Base-by-base conservation (phyloP, 2,888 invertebrate genomes). In the Odontothrips loti region DNA sequence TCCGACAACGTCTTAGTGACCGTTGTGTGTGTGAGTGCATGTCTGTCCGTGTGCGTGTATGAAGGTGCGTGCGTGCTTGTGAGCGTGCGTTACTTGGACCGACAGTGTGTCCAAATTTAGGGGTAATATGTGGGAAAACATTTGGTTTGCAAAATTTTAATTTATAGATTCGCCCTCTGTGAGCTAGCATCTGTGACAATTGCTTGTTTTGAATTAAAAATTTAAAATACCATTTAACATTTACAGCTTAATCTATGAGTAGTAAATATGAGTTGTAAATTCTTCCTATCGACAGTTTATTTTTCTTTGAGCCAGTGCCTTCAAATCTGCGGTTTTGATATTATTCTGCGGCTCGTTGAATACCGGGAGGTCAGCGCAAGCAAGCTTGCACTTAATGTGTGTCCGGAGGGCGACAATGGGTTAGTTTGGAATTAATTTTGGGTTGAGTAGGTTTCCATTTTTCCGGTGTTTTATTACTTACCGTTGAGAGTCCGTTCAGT, bases 391-490 rank as follows among this genome's bases (percentile, higher is more conserved):
- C 11, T 17, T 11, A 51, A 51, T 51, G 58, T 17, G 4, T 27
- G 10, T 75, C 8, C 23, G 0, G n/a, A 75, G 68, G n/a, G 68
- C 23, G 68, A 27, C 12, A 75, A 10, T 27, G 68, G n/a, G 12
- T 9, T n/a, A 10, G 23, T 9, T 75, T 75, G 6, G 15, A 58
- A 58, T 23, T 75, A 27, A 12, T 75, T 2, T 75, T 58, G 68
- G 23, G 27, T 75, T 75, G 68, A 27, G 27, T 1, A 11, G 10
- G 23, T 75, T 75, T 27, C 27, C 23, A 75, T 27, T 75, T 27
- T 75, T 27, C 68, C 68, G 68, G 68, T 27, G 68, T 27, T 75
- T 75, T 75, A 23, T 75, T 8, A 75, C 27, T 75, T 75, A 27
- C 68, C 27, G 68, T 75, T 58, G 58, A 2, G 23, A 23, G 58